Base-by-base conservation (phyloP, 2,113 vertebrate genomes). In the Ochotona princeps region DNA sequence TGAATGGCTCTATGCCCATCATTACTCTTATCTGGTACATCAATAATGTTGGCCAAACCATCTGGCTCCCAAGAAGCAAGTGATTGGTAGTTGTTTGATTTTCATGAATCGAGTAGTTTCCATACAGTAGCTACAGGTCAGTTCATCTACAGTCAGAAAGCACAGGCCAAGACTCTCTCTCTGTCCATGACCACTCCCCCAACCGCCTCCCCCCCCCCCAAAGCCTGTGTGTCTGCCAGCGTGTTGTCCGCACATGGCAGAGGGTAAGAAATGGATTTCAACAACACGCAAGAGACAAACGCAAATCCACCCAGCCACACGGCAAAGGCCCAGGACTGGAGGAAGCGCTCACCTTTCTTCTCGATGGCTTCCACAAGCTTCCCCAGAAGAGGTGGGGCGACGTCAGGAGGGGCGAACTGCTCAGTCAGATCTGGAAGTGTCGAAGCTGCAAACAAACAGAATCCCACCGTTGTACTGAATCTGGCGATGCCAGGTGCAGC, bases 321-420 rank as follows among this genome's bases (percentile, higher is more conserved):
- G 32, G 32, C n/a, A n/a, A 93, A 18, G 26, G 6, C 32, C 4
- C 20, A 51, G 21, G 2, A 61, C n/a, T 5, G 26, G 76, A 18
- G 35, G 9, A 44, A 44, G 38, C 38, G 6, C 38, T 44, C 2
- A 99, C 99, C 99, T 99, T 99, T 99, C 96, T 97, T 99, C 97
- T 99, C 99, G 32, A 99, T 99, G 81, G 98, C 96, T 95, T 99
- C 99, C 86, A 99, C 93, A 65, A 99, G 98, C 96, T 98, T 98
- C 96, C 98, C 95, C 66, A 99, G 98, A 95, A 99, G 97, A 0
- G 98, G 98, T 0, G 99, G 99, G 72, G 99, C 98, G 2, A 98
- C 81, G 32, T 99, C 99, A 63, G 99, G 99, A 84, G 98, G 98
- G 66, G 98, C 97, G 28, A 99, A 99, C 97, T 99, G 99, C 94